Evolutionary conservation across 2,113 vertebrate species (phyloP).

Genomic region (Ictidomys tridecemlineatus): DNA sequence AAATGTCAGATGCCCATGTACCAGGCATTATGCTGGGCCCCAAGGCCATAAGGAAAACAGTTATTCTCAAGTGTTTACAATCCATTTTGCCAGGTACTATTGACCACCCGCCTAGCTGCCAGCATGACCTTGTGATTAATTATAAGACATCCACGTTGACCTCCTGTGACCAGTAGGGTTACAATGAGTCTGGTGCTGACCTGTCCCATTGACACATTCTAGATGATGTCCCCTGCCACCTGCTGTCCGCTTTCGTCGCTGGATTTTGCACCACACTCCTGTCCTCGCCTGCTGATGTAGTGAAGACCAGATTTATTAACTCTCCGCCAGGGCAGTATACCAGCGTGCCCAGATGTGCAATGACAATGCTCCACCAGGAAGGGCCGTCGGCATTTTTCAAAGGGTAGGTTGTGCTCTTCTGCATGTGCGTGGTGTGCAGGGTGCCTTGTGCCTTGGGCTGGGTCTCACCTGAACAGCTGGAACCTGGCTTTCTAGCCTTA

Average conservation of each 20-base stretch:
- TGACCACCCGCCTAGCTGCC: not conserved
- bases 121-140: not conserved
- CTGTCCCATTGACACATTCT: not conserved
- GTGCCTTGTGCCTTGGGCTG: accelerated
- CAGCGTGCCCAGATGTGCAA: slow-evolving; percentile 90
- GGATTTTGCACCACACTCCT: slow-evolving; percentile 93
- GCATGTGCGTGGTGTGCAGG: not conserved
- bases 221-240: slow-evolving; percentile 93
- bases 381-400: slow-evolving; percentile 93
- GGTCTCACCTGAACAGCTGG: not conserved
- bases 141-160: not conserved
- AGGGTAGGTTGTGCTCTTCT: slow-evolving; percentile 85
- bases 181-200: not conserved
- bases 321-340: slow-evolving; percentile 91
- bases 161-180: not conserved
- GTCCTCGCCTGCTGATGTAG: slow-evolving; percentile 93
- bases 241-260: slow-evolving; percentile 90
- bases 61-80: not conserved
- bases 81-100: not conserved
- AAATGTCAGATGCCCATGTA: not conserved
- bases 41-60: not conserved
- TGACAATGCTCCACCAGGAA: slow-evolving; percentile 92
- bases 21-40: not conserved
- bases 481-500: not conserved
- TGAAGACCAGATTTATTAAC: slow-evolving; percentile 94